Percentiles rank a stretch among this genome's conserved stretches.
phyloP scores from a whole-genome alignment of 2,113 vertebrate species.

The Hylia prasina region DNA sequence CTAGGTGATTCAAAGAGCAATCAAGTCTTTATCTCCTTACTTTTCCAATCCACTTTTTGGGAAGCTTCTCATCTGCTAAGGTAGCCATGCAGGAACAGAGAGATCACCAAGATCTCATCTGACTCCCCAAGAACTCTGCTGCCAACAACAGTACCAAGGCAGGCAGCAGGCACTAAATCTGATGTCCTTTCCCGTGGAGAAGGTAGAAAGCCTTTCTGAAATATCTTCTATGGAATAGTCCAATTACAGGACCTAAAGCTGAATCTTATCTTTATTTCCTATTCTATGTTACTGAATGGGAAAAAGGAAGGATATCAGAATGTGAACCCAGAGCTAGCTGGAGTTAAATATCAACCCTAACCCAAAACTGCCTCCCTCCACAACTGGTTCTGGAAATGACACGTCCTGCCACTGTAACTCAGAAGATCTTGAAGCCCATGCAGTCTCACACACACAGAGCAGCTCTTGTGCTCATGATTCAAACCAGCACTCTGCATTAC shows the following conservation, averaged over 20 bases:
- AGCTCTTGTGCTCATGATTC: background rate
- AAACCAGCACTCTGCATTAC: background rate
- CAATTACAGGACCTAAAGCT: background rate
- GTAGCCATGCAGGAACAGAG: background rate
- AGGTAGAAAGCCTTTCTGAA: background rate
- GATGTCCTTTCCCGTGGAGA: background rate
- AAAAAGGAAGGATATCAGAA: background rate
- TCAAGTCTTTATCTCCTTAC: background rate
- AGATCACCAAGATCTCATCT: background rate
- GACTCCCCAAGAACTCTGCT: background rate
- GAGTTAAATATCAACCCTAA: background rate
- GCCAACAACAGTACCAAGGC: background rate
- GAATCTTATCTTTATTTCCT: background rate
- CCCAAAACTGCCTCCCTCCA: background rate
- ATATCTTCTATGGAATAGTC: background rate
- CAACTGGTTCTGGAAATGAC: background rate
- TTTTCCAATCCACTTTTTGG: background rate
- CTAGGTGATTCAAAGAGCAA: background rate
- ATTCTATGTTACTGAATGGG: background rate
- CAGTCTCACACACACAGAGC: background rate
- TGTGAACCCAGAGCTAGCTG: background rate
- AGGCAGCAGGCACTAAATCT: background rate
- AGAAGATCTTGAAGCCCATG: background rate
- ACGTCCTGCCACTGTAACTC: background rate
- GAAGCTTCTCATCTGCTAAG: background rate